A percentile compares a stretch with the other conserved stretches of the same genome.
Conservation (phyloP, 2,888 invertebrate species). For the Corbicula japonica region DNA sequence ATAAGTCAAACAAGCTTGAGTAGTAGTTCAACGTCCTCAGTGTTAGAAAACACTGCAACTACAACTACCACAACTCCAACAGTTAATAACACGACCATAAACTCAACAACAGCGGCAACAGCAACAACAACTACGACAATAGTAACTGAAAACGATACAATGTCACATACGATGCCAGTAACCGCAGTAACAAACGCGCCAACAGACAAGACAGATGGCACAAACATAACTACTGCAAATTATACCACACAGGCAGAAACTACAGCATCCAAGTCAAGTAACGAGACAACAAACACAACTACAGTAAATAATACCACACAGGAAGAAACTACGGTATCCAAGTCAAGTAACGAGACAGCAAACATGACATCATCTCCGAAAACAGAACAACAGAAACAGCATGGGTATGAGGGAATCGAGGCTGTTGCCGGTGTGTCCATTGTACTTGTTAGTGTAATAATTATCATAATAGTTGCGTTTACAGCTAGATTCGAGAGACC, state of each 20-base stretch:
- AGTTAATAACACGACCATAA: background rate
- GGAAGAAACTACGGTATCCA: no score
- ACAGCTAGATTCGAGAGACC: conserved; percentile 25
- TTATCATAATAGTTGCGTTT: conserved; percentile 17
- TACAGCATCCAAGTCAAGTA: no score
- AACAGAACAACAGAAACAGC: no score
- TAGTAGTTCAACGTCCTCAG: no score
- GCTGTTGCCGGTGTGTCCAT: conserved; percentile 28
- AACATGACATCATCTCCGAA: no score
- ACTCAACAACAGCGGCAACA: background rate
- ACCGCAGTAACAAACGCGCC: background rate
- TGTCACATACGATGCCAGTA: no score
- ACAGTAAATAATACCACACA: background rate
- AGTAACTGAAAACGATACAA: background rate
- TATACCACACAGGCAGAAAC: background rate
- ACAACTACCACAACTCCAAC: background rate
- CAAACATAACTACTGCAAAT: background rate
- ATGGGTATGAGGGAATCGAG: conserved; percentile 22
- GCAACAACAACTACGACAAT: background rate
- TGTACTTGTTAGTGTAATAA: conserved; percentile 3
- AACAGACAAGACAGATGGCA: background rate
- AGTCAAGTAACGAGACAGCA: no score
- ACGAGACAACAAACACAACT: no score
- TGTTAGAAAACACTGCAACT: background rate
- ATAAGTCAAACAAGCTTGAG: no score